Conservation (phyloP, 37 sponge, comb jelly and placozoan genomes). For the Halisarca cf. caerulea region DNA sequence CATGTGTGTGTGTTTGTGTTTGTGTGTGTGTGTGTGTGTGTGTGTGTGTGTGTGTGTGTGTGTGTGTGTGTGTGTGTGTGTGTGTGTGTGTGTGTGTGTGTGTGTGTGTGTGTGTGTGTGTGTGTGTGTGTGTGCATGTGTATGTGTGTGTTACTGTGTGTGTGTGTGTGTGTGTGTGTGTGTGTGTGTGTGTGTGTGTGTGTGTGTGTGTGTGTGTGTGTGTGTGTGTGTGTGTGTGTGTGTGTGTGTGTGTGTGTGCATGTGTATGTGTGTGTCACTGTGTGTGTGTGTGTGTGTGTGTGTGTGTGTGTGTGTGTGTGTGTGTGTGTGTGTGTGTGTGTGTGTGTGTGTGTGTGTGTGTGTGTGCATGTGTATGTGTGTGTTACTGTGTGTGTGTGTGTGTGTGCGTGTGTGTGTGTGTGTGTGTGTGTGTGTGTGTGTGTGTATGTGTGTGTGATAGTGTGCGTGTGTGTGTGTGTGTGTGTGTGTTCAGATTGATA, state of each 20-base stretch:
- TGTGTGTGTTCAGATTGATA: too few species aligned
- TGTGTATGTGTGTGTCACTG: slow-evolving; percentile 24
- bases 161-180: too few species aligned
- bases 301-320: not conserved
- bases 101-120: too few species aligned
- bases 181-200: not conserved
- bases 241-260: slow-evolving; percentile 42
- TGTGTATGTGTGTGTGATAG: too few species aligned
- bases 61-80: slow-evolving; percentile 32
- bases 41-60: not conserved
- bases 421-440: too few species aligned
- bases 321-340: not conserved
- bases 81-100: not conserved
- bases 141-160: too few species aligned
- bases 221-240: slow-evolving; percentile 2
- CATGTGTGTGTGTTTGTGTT: too few species aligned
- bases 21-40: too few species aligned
- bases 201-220: not conserved
- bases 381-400: too few species aligned
- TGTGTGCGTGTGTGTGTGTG: too few species aligned
- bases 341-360: slow-evolving; percentile 21
- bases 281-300: slow-evolving; percentile 1
- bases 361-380: not conserved
- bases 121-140: too few species aligned
- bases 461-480: too few species aligned